phyloP scores from a whole-genome alignment of 2,888 invertebrate species.

The Hypercompe scribonia region DNA sequence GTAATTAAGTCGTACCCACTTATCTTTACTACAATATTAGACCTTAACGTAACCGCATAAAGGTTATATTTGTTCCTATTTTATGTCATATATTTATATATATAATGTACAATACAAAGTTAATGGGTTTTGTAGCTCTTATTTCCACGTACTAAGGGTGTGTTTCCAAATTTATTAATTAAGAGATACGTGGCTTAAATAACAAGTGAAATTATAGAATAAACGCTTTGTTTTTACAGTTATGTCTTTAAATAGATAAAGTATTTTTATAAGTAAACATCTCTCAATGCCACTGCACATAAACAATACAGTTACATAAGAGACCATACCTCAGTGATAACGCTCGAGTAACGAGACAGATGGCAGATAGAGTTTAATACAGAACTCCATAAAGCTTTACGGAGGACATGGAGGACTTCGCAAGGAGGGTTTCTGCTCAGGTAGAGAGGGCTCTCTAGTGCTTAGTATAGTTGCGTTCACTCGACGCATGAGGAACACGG shows the following conservation, averaged over 20 bases:
- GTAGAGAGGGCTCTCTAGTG: slow-evolving; percentile 10
- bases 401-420: slow-evolving; percentile 15
- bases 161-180: background rate
- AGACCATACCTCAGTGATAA: background rate
- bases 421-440: slow-evolving; percentile 9
- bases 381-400: slow-evolving; percentile 8
- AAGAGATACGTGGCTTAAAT: background rate
- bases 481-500: background rate
- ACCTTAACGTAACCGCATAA: background rate
- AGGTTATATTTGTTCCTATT: background rate
- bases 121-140: slow-evolving; percentile 5
- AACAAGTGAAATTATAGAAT: slow-evolving; percentile 23
- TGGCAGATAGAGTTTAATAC: slow-evolving; percentile 17
- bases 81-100: background rate
- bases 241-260: slow-evolving; percentile 40
- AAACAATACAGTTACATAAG: background rate
- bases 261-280: slow-evolving; percentile 30
- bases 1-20: slow-evolving; percentile 18
- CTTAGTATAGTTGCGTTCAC: slow-evolving; percentile 1
- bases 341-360: background rate
- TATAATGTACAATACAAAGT: background rate
- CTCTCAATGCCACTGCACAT: slow-evolving; percentile 5
- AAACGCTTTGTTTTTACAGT: slow-evolving; percentile 36
- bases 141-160: background rate
- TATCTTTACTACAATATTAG: background rate